A percentile compares a stretch with the other conserved stretches of the same genome.
These are phyloP conservation scores for Penaeus japonicus DNA, from an alignment of 1,140 invertebrate genomes.

Conservation along the genomic window DNA sequence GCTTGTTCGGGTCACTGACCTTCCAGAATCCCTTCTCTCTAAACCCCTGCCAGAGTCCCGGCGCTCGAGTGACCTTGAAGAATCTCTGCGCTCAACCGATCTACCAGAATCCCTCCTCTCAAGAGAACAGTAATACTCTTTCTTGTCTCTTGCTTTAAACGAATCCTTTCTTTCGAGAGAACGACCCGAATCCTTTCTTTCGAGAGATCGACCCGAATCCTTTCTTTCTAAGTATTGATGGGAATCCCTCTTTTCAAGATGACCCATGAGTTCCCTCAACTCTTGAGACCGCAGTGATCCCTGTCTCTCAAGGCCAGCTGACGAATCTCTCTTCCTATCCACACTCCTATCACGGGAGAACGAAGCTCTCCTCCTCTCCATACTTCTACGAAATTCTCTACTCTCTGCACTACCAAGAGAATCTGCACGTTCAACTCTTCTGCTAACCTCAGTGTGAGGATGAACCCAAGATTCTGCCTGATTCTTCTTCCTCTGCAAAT, in stretches of 20 bases:
- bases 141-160: too few relatives aligned
- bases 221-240: not conserved
- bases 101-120: conserved; percentile 14
- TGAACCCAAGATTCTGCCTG: not conserved
- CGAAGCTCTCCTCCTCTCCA: not conserved
- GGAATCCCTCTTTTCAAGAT: not conserved
- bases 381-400: conserved; percentile 25
- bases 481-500: not conserved
- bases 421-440: conserved; percentile 2
- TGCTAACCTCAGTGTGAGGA: not conserved
- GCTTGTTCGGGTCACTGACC: not conserved
- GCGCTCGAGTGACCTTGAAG: not conserved
- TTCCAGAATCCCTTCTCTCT: not conserved
- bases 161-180: not conserved
- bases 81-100: not conserved
- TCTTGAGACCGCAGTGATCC: not conserved
- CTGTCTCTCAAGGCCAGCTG: not conserved
- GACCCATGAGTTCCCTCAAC: not conserved
- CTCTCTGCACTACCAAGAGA: conserved; percentile 6
- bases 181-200: not conserved
- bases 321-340: not conserved
- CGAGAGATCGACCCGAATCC: not conserved
- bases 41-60: not conserved
- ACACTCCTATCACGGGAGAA: not conserved
- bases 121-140: not conserved